These are phyloP conservation scores for Isaurus tuberculatus DNA, from an alignment of 92 coral and sea anemone species.

Conservation along the genomic window DNA sequence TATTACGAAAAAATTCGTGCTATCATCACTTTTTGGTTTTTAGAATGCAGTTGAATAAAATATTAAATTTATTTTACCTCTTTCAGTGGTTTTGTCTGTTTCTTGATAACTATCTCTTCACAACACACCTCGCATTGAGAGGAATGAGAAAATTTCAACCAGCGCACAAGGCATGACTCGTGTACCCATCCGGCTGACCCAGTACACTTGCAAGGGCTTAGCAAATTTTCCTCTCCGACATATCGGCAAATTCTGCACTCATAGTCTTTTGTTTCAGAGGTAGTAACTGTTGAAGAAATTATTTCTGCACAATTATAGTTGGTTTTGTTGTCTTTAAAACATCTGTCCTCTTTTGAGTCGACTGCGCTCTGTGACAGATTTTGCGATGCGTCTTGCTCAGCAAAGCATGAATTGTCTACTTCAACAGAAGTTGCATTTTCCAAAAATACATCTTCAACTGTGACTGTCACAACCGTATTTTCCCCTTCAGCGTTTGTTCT, in stretches of 20 bases:
- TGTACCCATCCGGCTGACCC: constrained; percentile 98
- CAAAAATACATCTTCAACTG: constrained; percentile 10
- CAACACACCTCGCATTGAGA: constrained; percentile 92
- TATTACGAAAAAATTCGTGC: too few relatives aligned
- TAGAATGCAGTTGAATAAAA: background rate
- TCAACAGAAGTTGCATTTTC: constrained; percentile 27
- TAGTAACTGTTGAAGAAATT: background rate
- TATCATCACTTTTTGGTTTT: background rate
- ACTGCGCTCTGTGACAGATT: constrained; percentile 18
- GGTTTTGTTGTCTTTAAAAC: background rate
- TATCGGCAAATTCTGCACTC: constrained; percentile 95
- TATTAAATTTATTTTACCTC: constrained; percentile 68
- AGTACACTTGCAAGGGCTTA: constrained; percentile 93
- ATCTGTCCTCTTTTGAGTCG: background rate
- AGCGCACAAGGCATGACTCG: constrained; percentile 86
- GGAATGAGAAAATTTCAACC: constrained; percentile 89
- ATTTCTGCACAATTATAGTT: background rate
- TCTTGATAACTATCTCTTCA: constrained; percentile 76
- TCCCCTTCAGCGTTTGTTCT: background rate
- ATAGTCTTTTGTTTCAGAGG: constrained; percentile 21
- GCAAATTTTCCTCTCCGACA: constrained; percentile 73
- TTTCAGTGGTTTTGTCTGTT: constrained; percentile 79
- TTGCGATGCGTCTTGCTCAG: background rate
- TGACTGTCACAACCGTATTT: background rate
- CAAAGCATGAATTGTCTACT: background rate